These are phyloP conservation scores for Plagiodera versicolora DNA, from an alignment of 2,888 invertebrate genomes.

Conservation along the genomic window DNA sequence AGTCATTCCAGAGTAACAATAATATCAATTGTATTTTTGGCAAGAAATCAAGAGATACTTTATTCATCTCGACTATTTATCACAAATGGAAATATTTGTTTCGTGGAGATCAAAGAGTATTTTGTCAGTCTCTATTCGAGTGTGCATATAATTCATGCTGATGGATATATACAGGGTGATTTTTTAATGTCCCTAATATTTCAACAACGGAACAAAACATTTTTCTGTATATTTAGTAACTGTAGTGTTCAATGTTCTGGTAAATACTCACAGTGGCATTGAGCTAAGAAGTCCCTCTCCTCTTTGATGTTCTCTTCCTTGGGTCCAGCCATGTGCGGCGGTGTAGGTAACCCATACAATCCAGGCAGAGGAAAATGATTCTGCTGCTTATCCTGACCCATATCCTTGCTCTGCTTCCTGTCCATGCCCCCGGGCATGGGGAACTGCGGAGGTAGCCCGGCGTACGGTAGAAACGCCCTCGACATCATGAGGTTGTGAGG, in stretches of 20 bases:
- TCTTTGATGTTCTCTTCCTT: slow-evolving; percentile 56
- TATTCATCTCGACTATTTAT: slow-evolving; percentile 25
- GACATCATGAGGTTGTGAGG: slow-evolving; percentile 64
- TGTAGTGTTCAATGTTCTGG: neutral
- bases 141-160: slow-evolving; percentile 24
- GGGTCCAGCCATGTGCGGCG: slow-evolving; percentile 44
- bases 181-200: neutral
- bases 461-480: slow-evolving; percentile 63
- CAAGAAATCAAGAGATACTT: slow-evolving; percentile 30
- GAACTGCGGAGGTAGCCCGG: slow-evolving; percentile 63
- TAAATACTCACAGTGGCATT: slow-evolving; percentile 60
- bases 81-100: slow-evolving; percentile 29
- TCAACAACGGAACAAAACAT: too few relatives aligned
- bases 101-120: slow-evolving; percentile 29
- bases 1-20: slow-evolving; percentile 9
- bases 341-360: slow-evolving; percentile 53
- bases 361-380: slow-evolving; percentile 49
- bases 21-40: slow-evolving; percentile 33
- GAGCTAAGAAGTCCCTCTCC: slow-evolving; percentile 65
- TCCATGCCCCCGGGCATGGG: slow-evolving; percentile 52
- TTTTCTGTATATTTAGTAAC: too few relatives aligned
- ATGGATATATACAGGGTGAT: slow-evolving; percentile 13
- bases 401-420: slow-evolving; percentile 47
- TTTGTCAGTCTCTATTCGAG: slow-evolving; percentile 19
- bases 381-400: slow-evolving; percentile 49